Conservation (phyloP, 2,888 invertebrate genomes). For the Apocheima hispidaria region DNA sequence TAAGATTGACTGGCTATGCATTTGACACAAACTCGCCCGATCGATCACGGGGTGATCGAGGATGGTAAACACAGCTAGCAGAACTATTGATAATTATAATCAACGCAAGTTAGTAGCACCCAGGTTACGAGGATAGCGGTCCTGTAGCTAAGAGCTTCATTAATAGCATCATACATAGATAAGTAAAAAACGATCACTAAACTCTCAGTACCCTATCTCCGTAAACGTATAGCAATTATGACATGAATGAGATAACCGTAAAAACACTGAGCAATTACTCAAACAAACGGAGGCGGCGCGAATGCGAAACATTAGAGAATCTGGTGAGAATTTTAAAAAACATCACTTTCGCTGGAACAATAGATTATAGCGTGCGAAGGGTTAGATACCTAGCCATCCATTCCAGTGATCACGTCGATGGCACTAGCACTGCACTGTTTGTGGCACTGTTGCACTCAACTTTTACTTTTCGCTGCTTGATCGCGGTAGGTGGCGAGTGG, state of each 20-base stretch:
- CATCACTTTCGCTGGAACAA: conserved; percentile 52
- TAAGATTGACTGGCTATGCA: too few species aligned
- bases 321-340: conserved; percentile 41
- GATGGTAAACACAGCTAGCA: too few species aligned
- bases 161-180: conserved; percentile 2
- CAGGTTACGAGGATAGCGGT: neutral
- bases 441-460: conserved; percentile 61
- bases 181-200: neutral
- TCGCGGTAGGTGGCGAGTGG: neutral
- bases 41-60: too few species aligned
- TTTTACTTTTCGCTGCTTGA: conserved; percentile 60
- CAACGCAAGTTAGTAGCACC: neutral
- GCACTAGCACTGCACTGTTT: conserved; percentile 59
- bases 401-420: conserved; percentile 60
- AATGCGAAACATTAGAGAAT: conserved; percentile 38
- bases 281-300: conserved; percentile 33
- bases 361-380: conserved; percentile 47
- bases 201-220: neutral
- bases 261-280: conserved; percentile 25
- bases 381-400: conserved; percentile 73
- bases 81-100: too few species aligned
- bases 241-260: conserved; percentile 9
- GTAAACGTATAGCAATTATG: conserved; percentile 3
- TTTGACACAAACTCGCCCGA: too few species aligned
- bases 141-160: neutral